Evolutionary conservation across 2,888 invertebrate species (phyloP).

Genomic region (Cryptocephalus primarius): DNA sequence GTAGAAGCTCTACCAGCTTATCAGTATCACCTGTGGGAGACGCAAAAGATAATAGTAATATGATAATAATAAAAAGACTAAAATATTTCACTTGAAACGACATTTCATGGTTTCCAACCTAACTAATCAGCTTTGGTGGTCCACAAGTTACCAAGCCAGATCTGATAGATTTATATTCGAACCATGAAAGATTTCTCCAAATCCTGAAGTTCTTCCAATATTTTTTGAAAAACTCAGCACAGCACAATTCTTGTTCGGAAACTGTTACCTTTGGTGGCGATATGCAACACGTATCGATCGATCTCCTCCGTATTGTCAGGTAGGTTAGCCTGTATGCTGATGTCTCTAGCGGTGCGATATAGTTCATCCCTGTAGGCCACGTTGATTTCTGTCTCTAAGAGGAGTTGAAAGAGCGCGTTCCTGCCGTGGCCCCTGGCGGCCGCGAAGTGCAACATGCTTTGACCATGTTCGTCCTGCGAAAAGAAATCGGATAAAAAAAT

Average conservation of each 20-base stretch:
- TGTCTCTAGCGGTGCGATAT: constrained; percentile 80
- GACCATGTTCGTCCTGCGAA: constrained; percentile 75
- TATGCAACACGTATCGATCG: constrained; percentile 66
- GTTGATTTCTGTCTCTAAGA: constrained; percentile 70
- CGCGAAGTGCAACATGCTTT: constrained; percentile 82
- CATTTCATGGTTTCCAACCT: no score
- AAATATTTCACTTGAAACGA: no score
- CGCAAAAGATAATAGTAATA: no score
- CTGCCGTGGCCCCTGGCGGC: constrained; percentile 72
- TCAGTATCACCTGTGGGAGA: constrained; percentile 46
- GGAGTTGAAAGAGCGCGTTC: constrained; percentile 67
- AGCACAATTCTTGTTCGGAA: no score
- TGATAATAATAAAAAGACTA: no score
- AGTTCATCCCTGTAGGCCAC: constrained; percentile 73
- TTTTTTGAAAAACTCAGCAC: no score
- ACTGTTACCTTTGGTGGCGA: constrained; percentile 62
- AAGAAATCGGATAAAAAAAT: constrained; percentile 1
- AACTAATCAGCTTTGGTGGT: no score
- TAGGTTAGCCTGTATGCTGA: constrained; percentile 68
- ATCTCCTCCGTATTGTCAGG: constrained; percentile 71
- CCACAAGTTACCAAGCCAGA: no score
- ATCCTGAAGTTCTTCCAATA: no score
- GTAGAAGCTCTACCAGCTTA: constrained; percentile 53
- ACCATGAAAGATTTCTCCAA: no score
- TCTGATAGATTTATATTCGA: no score